These are phyloP conservation scores for Geophilus truncorum DNA, from an alignment of 2,888 invertebrate genomes.

Conservation along the genomic window DNA sequence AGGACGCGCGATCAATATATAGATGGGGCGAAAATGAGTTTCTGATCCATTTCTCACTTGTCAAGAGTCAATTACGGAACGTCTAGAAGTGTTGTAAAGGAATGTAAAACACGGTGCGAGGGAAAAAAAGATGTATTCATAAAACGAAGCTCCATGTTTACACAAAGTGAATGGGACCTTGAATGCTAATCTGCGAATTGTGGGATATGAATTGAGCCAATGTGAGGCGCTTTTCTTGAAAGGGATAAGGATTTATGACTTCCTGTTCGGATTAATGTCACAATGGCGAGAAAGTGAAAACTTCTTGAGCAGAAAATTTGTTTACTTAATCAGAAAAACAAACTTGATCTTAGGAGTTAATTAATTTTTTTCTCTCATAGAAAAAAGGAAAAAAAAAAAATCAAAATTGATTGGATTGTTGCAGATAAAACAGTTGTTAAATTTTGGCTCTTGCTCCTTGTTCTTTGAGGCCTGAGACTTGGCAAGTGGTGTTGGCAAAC, in stretches of 20 bases:
- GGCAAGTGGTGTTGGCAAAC: neutral
- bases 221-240: neutral
- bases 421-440: neutral
- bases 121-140: neutral
- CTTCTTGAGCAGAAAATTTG: neutral
- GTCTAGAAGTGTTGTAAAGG: neutral
- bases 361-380: neutral
- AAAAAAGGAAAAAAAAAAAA: too few relatives aligned
- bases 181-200: slow-evolving; percentile 2
- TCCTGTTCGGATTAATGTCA: neutral
- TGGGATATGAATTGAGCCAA: neutral
- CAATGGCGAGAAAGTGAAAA: neutral
- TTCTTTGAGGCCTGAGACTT: neutral
- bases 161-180: neutral
- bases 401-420: neutral
- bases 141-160: neutral
- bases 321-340: neutral
- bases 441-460: neutral
- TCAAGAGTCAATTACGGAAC: slow-evolving; percentile 19
- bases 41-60: slow-evolving; percentile 27
- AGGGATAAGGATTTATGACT: neutral
- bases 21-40: slow-evolving; percentile 9
- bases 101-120: neutral
- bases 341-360: neutral
- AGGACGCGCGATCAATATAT: neutral